phyloP scores from a whole-genome alignment of 2,888 invertebrate species.

The Noctua pronuba region DNA sequence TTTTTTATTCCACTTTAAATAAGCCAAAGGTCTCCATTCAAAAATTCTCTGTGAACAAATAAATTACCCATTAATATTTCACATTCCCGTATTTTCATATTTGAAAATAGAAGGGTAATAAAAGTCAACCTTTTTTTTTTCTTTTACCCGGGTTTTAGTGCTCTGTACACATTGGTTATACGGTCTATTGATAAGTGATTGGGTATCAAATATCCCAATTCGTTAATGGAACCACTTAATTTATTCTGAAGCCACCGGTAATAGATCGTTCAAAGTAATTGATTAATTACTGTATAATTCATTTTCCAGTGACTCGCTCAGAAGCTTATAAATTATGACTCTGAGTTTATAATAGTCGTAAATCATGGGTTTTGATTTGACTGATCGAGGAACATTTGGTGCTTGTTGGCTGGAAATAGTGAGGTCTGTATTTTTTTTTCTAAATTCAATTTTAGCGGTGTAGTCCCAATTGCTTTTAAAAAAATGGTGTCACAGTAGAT shows the following conservation, averaged over 20 bases:
- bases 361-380: conserved; percentile 52
- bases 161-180: conserved; percentile 38
- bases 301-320: conserved; percentile 52
- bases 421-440: background rate
- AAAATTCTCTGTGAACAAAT: conserved; percentile 25
- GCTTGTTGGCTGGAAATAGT: conserved; percentile 3
- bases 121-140: conserved; percentile 54
- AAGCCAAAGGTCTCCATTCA: conserved; percentile 1
- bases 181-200: conserved; percentile 61
- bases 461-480: too few relatives aligned
- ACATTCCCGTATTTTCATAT: conserved; percentile 40
- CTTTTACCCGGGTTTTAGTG: conserved; percentile 22
- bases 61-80: conserved; percentile 49
- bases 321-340: conserved; percentile 64
- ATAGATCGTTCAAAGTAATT: conserved; percentile 66
- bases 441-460: too few relatives aligned
- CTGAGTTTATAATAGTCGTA: conserved; percentile 54
- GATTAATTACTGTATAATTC: conserved; percentile 67
- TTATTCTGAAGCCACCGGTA: conserved; percentile 57
- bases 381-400: conserved; percentile 37
- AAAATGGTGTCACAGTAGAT: background rate
- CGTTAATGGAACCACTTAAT: conserved; percentile 67
- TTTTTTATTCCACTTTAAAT: background rate
- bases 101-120: conserved; percentile 25
- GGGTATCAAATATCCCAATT: conserved; percentile 64